These are phyloP conservation scores for Tylochromis polylepis DNA, from an alignment of 2,113 vertebrate species.

Conservation along the genomic window DNA sequence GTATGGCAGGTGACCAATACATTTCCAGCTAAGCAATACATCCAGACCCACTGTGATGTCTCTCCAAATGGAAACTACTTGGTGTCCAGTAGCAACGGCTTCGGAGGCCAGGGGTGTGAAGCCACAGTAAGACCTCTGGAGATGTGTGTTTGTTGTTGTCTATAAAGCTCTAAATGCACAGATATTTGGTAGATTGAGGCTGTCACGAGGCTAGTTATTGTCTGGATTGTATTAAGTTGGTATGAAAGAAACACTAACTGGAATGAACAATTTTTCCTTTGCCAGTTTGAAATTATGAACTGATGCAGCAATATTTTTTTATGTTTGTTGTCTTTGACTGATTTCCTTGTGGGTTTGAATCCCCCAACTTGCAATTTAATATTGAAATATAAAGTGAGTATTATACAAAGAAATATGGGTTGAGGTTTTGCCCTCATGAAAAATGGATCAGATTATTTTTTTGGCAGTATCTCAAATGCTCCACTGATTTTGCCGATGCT, in stretches of 20 bases:
- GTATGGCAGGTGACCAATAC: constrained; percentile 83
- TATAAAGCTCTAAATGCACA: neutral
- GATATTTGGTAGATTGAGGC: neutral
- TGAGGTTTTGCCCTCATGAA: neutral
- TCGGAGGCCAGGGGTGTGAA: constrained; percentile 85
- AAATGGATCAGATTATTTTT: neutral
- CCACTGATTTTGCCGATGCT: neutral
- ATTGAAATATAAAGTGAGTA: neutral
- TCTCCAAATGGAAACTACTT: constrained; percentile 80
- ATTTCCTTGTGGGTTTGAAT: neutral
- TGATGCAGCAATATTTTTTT: neutral
- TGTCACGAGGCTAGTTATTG: neutral
- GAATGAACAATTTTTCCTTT: neutral
- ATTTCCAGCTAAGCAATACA: constrained; percentile 87
- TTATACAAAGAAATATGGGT: neutral
- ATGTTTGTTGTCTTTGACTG: neutral
- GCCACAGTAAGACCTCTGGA: constrained; percentile 80
- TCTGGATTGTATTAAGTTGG: neutral
- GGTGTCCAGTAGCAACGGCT: constrained; percentile 88
- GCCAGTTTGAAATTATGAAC: neutral
- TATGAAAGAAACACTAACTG: neutral
- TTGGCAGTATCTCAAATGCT: neutral
- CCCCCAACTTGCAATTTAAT: neutral
- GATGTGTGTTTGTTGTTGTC: neutral
- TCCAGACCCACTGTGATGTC: constrained; percentile 90